Percentiles rank a stretch among this genome's conserved stretches.
Conservation (phyloP, 2,113 vertebrate genomes). For the Misgurnus mizolepis region DNA sequence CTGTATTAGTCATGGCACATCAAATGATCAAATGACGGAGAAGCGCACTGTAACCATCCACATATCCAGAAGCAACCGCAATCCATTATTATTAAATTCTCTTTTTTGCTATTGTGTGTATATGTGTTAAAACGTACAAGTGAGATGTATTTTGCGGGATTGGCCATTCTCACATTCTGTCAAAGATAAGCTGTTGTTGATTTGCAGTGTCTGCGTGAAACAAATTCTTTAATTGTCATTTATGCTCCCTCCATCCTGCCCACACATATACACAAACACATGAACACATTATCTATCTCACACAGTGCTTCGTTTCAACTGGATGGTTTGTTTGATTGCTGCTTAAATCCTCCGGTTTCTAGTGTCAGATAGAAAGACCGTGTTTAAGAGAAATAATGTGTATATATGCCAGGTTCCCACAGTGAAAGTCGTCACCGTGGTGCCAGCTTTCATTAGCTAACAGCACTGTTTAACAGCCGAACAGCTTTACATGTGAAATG, state of each 20-base stretch:
- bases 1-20: too few relatives aligned
- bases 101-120: neutral
- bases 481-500: constrained; percentile 52
- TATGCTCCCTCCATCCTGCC: constrained; percentile 57
- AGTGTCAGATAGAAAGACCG: constrained; percentile 48
- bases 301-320: constrained; percentile 62
- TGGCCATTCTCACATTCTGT: constrained; percentile 16
- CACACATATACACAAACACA: constrained; percentile 22
- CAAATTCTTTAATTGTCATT: constrained; percentile 69
- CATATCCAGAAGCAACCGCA: too few relatives aligned
- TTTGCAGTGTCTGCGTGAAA: constrained; percentile 45
- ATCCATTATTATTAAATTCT: too few relatives aligned
- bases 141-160: constrained; percentile 12
- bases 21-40: too few relatives aligned
- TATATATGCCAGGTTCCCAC: constrained; percentile 58
- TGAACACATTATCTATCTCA: neutral
- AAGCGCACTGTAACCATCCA: too few relatives aligned
- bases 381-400: constrained; percentile 37
- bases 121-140: neutral
- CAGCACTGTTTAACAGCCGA: constrained; percentile 63
- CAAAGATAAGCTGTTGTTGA: constrained; percentile 27
- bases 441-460: constrained; percentile 76
- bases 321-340: constrained; percentile 66
- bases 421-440: constrained; percentile 69
- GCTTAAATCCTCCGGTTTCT: constrained; percentile 69